Evolutionary conservation across 2,113 vertebrate genomes (phyloP).

Genomic region (Menura novaehollandiae): DNA sequence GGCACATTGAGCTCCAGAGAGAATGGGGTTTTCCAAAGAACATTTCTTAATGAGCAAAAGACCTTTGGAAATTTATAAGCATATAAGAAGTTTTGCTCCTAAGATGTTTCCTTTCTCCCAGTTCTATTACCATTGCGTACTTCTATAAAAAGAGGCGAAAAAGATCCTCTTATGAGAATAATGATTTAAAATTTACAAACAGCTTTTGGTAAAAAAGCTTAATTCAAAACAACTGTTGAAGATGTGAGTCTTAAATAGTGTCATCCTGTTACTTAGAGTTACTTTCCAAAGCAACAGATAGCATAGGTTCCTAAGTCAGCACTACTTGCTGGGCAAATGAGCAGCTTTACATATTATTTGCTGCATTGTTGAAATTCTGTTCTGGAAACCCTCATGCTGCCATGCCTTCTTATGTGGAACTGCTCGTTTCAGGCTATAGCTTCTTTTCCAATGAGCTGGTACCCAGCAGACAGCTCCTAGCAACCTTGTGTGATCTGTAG

Average conservation of each 20-base stretch:
- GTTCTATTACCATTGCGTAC: not conserved
- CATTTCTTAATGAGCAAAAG: not conserved
- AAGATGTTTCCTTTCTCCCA: not conserved
- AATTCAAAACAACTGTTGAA: not conserved
- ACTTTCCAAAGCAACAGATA: not conserved
- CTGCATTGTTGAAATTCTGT: not conserved
- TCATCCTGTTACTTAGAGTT: not conserved
- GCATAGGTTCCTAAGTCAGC: not conserved
- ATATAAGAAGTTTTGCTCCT: not conserved
- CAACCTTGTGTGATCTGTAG: not conserved
- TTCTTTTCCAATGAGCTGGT: not conserved
- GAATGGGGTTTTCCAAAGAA: not conserved
- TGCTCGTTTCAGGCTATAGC: not conserved
- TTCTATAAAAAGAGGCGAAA: not conserved
- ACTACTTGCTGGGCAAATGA: not conserved
- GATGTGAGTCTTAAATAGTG: not conserved
- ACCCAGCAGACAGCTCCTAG: not conserved
- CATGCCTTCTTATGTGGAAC: not conserved
- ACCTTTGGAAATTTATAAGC: not conserved
- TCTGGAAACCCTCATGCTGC: not conserved
- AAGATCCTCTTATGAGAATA: not conserved
- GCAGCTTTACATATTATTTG: not conserved
- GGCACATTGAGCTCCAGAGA: not conserved
- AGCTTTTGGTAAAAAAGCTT: not conserved
- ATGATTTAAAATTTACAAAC: not conserved